Evolutionary conservation across 2,888 invertebrate genomes (phyloP).

Genomic region (Ophion costatus): DNA sequence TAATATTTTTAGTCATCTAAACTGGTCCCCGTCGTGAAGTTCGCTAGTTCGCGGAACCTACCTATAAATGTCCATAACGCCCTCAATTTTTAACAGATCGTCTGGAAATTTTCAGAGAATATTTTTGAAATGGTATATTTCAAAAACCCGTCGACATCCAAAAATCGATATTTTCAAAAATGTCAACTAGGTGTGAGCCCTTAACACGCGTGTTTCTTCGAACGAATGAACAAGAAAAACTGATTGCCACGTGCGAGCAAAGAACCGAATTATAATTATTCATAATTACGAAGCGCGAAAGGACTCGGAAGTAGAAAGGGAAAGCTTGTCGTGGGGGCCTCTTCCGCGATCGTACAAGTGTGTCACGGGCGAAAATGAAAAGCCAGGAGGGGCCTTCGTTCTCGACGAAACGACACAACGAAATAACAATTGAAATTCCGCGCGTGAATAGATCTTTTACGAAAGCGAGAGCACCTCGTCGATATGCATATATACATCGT

Average conservation of each 20-base stretch:
- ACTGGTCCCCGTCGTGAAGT: no score
- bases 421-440: constrained; percentile 56
- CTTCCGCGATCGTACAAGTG: constrained; percentile 29
- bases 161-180: no score
- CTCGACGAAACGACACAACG: constrained; percentile 21
- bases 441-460: constrained; percentile 41
- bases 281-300: background rate
- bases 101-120: no score
- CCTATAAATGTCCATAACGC: no score
- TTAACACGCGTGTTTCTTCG: no score
- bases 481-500: background rate
- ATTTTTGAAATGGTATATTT: no score
- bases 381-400: constrained; percentile 34
- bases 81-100: no score
- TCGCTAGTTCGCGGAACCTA: no score
- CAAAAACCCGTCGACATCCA: no score
- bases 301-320: background rate
- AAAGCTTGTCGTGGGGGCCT: background rate
- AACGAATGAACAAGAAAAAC: no score
- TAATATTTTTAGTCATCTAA: no score
- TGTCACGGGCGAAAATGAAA: constrained; percentile 50
- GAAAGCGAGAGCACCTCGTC: constrained; percentile 47
- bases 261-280: background rate
- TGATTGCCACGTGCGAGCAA: background rate
- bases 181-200: no score